These are phyloP conservation scores for Haemorhous mexicanus DNA, from an alignment of 2,113 vertebrate genomes.

Conservation along the genomic window DNA sequence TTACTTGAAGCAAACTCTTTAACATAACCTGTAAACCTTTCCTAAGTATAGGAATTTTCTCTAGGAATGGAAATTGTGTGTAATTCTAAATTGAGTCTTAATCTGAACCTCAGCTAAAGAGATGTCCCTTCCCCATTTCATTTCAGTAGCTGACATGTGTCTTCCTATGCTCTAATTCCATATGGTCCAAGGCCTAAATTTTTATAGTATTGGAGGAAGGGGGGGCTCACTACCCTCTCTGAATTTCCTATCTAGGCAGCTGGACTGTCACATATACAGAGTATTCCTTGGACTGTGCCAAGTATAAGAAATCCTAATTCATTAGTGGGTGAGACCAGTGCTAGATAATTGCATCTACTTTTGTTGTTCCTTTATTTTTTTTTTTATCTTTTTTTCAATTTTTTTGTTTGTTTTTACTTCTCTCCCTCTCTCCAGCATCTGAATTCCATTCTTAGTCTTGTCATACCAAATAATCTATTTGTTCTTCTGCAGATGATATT, in stretches of 20 bases:
- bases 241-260: background rate
- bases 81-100: background rate
- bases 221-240: background rate
- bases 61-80: background rate
- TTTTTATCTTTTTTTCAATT: too few species aligned
- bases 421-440: background rate
- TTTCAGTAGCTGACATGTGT: background rate
- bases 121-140: background rate
- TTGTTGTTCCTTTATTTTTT: background rate
- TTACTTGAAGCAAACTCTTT: background rate
- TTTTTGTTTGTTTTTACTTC: background rate
- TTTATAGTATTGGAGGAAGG: background rate
- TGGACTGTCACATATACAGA: background rate
- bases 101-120: background rate
- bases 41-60: background rate
- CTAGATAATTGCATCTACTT: background rate
- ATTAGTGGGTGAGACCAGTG: background rate
- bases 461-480: background rate
- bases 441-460: background rate
- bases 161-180: background rate
- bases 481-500: background rate
- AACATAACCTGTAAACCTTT: background rate
- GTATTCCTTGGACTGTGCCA: background rate
- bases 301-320: background rate
- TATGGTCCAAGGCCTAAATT: background rate